Conservation (phyloP, 2,113 vertebrate genomes). For the Tylochromis polylepis region DNA sequence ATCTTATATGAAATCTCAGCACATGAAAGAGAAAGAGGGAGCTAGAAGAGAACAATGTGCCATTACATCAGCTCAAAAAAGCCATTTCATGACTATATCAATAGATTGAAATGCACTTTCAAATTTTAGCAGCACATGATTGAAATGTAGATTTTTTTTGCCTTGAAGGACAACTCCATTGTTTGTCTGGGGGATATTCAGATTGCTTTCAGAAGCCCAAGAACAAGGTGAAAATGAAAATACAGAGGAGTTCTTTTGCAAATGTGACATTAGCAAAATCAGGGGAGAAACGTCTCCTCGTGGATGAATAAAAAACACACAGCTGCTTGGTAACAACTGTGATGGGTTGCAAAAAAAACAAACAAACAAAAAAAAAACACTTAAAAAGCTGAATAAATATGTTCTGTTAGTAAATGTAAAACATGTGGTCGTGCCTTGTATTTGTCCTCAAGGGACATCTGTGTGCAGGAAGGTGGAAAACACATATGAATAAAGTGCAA, state of each 20-base stretch:
- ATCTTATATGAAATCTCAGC: neutral
- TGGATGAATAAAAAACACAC: neutral
- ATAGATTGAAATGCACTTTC: constrained; percentile 32
- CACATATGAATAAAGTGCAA: neutral
- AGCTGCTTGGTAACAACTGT: neutral
- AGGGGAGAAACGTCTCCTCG: neutral
- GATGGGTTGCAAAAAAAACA: neutral
- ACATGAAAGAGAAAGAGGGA: neutral
- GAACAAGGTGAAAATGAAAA: neutral
- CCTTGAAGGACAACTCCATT: constrained; percentile 18
- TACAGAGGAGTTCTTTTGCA: neutral
- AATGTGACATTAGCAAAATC: constrained; percentile 6
- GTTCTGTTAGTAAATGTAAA: neutral
- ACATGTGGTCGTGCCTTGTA: neutral
- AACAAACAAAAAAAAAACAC: neutral
- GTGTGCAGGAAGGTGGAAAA: neutral
- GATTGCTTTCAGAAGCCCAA: constrained; percentile 1
- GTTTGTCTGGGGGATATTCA: neutral
- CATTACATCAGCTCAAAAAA: neutral
- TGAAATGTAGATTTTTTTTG: constrained; percentile 39
- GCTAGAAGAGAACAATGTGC: constrained; percentile 12
- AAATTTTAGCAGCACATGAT: constrained; percentile 16
- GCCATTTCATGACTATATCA: constrained; percentile 3
- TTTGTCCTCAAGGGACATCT: neutral
- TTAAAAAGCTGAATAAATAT: neutral